Base-by-base conservation (phyloP, 2,113 vertebrate genomes). In the Vidua chalybeata region DNA sequence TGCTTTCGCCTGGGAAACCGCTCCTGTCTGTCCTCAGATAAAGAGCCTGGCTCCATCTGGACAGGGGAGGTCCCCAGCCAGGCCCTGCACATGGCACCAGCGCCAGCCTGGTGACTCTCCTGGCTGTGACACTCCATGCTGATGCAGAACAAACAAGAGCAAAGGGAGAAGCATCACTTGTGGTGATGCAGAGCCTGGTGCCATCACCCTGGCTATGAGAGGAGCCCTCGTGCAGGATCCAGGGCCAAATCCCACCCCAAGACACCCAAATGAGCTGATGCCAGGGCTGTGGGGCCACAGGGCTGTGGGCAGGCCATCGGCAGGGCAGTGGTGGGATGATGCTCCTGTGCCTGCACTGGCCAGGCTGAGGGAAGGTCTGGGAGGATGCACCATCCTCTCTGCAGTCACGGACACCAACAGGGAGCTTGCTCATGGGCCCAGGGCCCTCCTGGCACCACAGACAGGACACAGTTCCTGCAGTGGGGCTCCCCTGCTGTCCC, bases 191-290 rank as follows among this genome's bases (percentile, higher is more conserved):
- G 35, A 19, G 41, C 55, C 45, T 24, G 27, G 5, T 10, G 14
- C 31, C 15, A 7, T 48, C 26, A 7, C 10, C n/a, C 24, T 2
- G 5, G 5, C 35, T n/a, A 45, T 28, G 28, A 21, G 15, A 69
- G 11, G 18, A 27, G 37, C 9, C 4, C 27, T 59, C 0, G 0
- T 13, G 24, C 4, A 2, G 26, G 16, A 4, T 15, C 21, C 67
- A 26, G 33, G 19, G 19, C 30, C 22, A 46, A 28, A 37, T 14
- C 28, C 13, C 8, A 4, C 24, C 17, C 49, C 5, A 17, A 31
- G 31, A 30, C 11, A 13, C 45, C 18, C 39, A 28, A 8, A 9
- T 3, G 8, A 13, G 17, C 4, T 31, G 52, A 26, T 21, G 33
- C 7, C 3, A 4, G 21, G 18, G 18, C 10, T 51, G 27, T 31